These are phyloP conservation scores for Ibidorhyncha struthersii DNA, from an alignment of 2,113 vertebrate genomes.

Conservation along the genomic window DNA sequence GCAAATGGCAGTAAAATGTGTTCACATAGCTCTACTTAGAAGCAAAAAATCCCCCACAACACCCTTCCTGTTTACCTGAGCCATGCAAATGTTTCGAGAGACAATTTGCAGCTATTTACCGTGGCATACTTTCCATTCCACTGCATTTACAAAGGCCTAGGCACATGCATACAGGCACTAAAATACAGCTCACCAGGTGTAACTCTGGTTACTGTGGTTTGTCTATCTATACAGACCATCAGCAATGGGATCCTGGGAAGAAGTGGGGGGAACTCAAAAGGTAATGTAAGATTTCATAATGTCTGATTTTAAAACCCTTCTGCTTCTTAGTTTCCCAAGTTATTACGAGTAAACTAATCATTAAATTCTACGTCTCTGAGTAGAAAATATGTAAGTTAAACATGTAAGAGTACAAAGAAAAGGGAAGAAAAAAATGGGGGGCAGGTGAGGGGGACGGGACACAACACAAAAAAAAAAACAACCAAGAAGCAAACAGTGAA, in stretches of 20 bases:
- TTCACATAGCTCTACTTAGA: rapidly evolving
- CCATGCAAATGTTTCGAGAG: neutral
- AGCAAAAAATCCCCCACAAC: rapidly evolving
- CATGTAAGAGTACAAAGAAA: neutral
- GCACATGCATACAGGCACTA: neutral
- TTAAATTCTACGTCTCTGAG: neutral
- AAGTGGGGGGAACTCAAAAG: rapidly evolving
- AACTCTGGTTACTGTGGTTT: neutral
- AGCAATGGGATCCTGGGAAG: neutral
- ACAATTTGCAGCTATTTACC: neutral
- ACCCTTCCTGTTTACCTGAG: neutral
- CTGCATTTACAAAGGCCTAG: neutral
- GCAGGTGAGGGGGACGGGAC: too few species aligned
- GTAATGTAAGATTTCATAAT: neutral
- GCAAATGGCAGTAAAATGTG: neutral
- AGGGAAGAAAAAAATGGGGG: neutral
- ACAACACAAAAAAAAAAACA: neutral
- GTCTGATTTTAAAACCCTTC: neutral
- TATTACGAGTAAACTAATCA: neutral
- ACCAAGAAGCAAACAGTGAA: neutral
- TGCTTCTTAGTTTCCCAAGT: neutral
- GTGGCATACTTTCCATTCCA: neutral
- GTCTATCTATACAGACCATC: neutral
- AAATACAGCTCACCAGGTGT: neutral
- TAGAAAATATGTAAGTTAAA: neutral